Evolutionary conservation across 1,140 invertebrate species (phyloP), one percentile per base, ranked within the genome.

Genomic region (Philaenus spumarius): DNA sequence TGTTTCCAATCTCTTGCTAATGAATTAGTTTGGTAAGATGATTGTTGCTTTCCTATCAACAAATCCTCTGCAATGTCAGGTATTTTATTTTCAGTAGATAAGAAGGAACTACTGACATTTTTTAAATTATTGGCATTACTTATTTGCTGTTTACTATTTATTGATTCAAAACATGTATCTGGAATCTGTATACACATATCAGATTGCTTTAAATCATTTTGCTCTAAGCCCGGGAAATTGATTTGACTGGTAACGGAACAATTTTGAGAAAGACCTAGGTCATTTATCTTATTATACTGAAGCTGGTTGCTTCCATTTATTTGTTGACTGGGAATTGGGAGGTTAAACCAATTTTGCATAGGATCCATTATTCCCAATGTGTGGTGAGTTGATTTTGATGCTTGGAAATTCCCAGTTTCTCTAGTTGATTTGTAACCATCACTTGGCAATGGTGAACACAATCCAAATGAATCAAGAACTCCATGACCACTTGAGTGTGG

Each of bases 291-390:
- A 34, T 15, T 43, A 40, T 47, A 53, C 34, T 59, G 40, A 12
- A 24, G 24, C 43, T 53, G 42, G n/a, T 54, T 40, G n/a, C 53
- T 40, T 17, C 37, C 24, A 46, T 45, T 59, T 17, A 37, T n/a
- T 26, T 37, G 35, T 22, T 53, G 50, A 20, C 30, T 22, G 15
- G 37, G 34, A 5, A 47, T 46, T 50, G 23, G 56, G 12, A 58
- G 37, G 23, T 58, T 58, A 7, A 58, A 40, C 56, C 56, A 58
- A 30, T n/a, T 58, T 26, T 58, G 56, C n/a, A 58, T 46, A n/a
- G 56, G 45, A 51, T 58, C 56, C 19, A 58, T 58, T 20, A 58
- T 35, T 24, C 42, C 51, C 17, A 58, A 35, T 26, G 55, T 40
- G 1, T 35, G 35, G 15, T 34, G 56, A 34, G 53, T 46, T 46